Base-by-base conservation (phyloP, 2,888 invertebrate species). In the Drosophila tanythrix region DNA sequence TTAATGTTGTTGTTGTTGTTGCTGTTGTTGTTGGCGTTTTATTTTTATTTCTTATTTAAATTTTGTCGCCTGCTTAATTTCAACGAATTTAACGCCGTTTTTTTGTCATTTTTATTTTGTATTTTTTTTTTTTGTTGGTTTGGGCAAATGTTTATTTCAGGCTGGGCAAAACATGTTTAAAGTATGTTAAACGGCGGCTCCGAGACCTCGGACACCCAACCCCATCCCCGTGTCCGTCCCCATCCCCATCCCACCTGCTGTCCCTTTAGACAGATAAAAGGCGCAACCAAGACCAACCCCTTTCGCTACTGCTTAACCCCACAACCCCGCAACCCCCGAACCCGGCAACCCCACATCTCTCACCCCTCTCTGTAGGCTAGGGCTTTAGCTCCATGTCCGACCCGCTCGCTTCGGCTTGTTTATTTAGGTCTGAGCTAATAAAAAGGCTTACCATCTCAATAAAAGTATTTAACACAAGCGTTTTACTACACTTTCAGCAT, bases 401-500 rank as follows among this genome's bases (percentile, higher is more conserved):
- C 67, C 70, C 68, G 65, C 70, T 66, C 48, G 70, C 66, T 31
- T 53, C 59, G 51, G 69, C 89, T 82, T 88, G 88, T 88, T 88
- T 88, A 88, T 89, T 88, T 88, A 88, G 88, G 88, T 90, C 90
- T 84, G 87, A 84, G 88, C 88, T 89, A 90, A 89, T 90, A 89
- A 91, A 91, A 92, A 90, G 90, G 92, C 91, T 92, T 92, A 92
- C 90, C 91, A 92, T 91, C 92, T 91, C 92, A 92, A 92, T 92
- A 92, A 92, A 92, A 92, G 91, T 92, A 92, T 92, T 92, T 92
- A 92, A 92, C 92, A 92, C 92, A 92, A 92, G 86, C 92, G 92
- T 91, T 92, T 88, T 92, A 90, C 89, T 87, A 90, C 90, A 86
- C 89, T 88, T 88, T 68, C 76, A 84, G 89, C 89, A 79, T 87